Conservation (phyloP, 2,888 invertebrate genomes). For the Lathronympha strigana region DNA sequence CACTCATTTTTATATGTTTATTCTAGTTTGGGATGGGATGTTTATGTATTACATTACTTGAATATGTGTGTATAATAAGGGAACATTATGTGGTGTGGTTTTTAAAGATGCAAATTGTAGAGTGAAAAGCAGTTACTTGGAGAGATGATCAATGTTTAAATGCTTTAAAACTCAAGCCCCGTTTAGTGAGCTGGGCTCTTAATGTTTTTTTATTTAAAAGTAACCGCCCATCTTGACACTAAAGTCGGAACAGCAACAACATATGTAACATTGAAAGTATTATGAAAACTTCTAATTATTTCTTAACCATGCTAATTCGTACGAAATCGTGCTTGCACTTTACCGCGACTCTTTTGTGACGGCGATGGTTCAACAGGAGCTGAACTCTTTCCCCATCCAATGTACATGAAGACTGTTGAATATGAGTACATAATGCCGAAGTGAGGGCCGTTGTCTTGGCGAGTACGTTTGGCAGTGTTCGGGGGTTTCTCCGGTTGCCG, state of each 20-base stretch:
- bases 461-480: slow-evolving; percentile 51
- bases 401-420: slow-evolving; percentile 74
- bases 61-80: too few relatives aligned
- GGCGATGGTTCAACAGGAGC: slow-evolving; percentile 19
- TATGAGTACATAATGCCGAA: slow-evolving; percentile 72
- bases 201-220: too few relatives aligned
- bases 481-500: slow-evolving; percentile 47
- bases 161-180: too few relatives aligned
- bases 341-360: slow-evolving; percentile 22
- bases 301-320: slow-evolving; percentile 16
- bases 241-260: neutral
- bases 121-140: too few relatives aligned
- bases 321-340: slow-evolving; percentile 25
- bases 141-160: too few relatives aligned
- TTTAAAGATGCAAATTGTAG: too few relatives aligned
- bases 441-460: slow-evolving; percentile 53
- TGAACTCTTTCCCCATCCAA: slow-evolving; percentile 73
- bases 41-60: too few relatives aligned
- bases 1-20: neutral
- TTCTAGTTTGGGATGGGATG: neutral
- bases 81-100: too few relatives aligned
- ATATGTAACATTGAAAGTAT: neutral
- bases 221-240: neutral
- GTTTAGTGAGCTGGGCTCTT: too few relatives aligned
- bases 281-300: neutral